Conservation (phyloP, 2,113 vertebrate species). For the Diadophis punctatus region DNA sequence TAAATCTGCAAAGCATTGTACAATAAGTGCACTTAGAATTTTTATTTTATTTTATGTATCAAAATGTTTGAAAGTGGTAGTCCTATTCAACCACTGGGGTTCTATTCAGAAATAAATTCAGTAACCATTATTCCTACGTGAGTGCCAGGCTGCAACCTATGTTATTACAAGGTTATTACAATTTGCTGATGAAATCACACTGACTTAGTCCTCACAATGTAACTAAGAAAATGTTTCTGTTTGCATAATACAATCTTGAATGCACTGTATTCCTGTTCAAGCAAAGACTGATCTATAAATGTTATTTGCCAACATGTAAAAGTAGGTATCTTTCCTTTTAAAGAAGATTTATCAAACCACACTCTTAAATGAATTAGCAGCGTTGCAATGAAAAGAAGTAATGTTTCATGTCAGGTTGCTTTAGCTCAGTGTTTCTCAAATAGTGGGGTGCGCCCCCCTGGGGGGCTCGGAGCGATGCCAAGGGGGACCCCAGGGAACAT, state of each 20-base stretch:
- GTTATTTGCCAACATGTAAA: neutral
- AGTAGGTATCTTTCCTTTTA: neutral
- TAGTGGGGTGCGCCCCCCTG: no score
- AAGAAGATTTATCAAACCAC: neutral
- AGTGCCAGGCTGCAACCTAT: neutral
- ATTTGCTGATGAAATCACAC: neutral
- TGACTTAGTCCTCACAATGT: neutral
- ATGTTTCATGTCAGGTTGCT: neutral
- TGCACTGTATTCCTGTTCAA: neutral
- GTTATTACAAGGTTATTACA: neutral
- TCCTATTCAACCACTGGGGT: neutral
- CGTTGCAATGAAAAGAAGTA: neutral
- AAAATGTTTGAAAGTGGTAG: neutral
- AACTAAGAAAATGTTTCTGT: slow-evolving; percentile 1
- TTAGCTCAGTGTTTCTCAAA: no score
- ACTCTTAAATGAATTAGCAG: neutral
- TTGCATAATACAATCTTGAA: neutral
- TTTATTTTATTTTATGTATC: neutral
- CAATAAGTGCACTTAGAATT: neutral
- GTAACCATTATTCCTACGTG: neutral
- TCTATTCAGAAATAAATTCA: neutral
- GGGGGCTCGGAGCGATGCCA: no score
- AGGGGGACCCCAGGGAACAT: no score
- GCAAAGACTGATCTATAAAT: neutral
- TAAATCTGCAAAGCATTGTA: neutral